A percentile compares a stretch with the other conserved stretches of the same genome.
phyloP scores from a whole-genome alignment of 2,888 invertebrate genomes.

The Tanytarsus gracilentus region DNA sequence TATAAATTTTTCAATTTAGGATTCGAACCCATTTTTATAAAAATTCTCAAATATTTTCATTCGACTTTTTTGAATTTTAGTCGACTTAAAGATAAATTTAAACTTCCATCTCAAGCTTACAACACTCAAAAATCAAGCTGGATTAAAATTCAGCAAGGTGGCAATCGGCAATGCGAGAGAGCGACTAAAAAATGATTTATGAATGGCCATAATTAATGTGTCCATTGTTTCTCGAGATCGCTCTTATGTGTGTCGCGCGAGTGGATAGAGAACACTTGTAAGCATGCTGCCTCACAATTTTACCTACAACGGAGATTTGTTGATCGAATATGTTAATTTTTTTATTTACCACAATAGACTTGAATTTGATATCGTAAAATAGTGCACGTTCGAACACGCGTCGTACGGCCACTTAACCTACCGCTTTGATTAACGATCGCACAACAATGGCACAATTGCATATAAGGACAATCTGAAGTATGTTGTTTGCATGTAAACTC shows the following conservation, averaged over 20 bases:
- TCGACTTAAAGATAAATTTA: no score
- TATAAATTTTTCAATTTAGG: no score
- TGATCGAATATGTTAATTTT: constrained; percentile 29
- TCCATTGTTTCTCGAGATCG: neutral
- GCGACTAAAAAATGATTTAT: constrained; percentile 26
- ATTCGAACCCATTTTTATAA: no score
- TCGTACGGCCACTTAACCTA: constrained; percentile 25
- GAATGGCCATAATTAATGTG: constrained; percentile 22
- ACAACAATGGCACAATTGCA: neutral
- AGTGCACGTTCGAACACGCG: no score
- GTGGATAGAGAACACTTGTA: constrained; percentile 19
- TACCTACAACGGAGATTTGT: constrained; percentile 29
- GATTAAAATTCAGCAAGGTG: constrained; percentile 16
- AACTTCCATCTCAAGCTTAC: no score
- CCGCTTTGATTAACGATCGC: constrained; percentile 22
- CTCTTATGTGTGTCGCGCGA: neutral
- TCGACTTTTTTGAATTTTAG: no score
- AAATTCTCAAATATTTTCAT: no score
- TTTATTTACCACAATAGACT: neutral
- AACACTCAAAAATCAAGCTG: no score
- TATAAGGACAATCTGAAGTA: no score
- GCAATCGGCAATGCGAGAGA: no score
- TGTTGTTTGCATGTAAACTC: no score
- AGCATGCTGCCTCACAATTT: constrained; percentile 14
- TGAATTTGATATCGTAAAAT: constrained; percentile 27